Base-by-base conservation (phyloP, 2,888 invertebrate genomes). In the Epinotia ramella region DNA sequence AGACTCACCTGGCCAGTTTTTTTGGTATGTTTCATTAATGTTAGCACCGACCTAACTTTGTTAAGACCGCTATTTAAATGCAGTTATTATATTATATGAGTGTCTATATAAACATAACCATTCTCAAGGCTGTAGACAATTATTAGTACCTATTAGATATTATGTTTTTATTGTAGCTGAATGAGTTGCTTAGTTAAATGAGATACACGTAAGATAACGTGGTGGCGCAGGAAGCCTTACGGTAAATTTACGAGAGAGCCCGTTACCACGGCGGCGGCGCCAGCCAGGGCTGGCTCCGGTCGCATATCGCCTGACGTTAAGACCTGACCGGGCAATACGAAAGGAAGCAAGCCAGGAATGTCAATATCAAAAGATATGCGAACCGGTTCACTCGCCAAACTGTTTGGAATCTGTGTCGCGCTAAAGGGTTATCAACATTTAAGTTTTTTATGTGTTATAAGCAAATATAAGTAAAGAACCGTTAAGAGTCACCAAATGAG, bases 201-300 rank as follows among this genome's bases (percentile, higher is more conserved):
- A 46, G 73, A 73, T 67, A 40, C 9, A 9, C 40, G 9, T 40
- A 53, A 67, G 66, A 67, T 63, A 73, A 18, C 28, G 57, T 13
- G 53, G 44, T 67, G 33, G 12, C 56, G 71, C 71, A 71, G 70
- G 71, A 75, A 44, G 49, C 16, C 59, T 44, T 75, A 71, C 75
- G 75, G 75, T 75, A 75, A 71, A 71, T 71, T 70, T 66, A 75
- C 66, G 75, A 71, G 70, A 71, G 65, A 46, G 65, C 71, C 70
- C 70, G 75, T 75, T 75, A 75, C 60, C 40, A 12, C 53, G 40
- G 73, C 73, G 62, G 62, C 67, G 68, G 59, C 68, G 73, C 70
- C 64, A 12, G 57, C 65, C 71, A 59, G 71, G 75, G 73, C 49
- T 18, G 60, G 53, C 75, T 60, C 49, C 70, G 57, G 57, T 72